phyloP scores from a whole-genome alignment of 1,140 invertebrate species.

The Cotesia typhae region DNA sequence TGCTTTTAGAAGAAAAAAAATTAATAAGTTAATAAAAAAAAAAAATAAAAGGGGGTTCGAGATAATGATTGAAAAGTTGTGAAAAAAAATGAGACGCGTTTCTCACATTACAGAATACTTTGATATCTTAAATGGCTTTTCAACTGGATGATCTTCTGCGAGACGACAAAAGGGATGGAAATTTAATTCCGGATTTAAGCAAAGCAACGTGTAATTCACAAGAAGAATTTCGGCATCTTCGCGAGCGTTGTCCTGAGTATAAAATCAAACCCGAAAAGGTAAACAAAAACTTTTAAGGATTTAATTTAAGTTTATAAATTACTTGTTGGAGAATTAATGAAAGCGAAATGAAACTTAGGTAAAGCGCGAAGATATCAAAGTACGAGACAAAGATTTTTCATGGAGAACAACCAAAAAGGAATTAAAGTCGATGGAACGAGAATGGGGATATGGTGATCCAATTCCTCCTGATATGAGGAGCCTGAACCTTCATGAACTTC shows the following conservation, averaged over 20 bases:
- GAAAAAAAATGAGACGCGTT: conserved; percentile 29
- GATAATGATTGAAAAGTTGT: conserved; percentile 17
- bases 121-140: conserved; percentile 64
- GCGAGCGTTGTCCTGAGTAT: conserved; percentile 88
- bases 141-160: conserved; percentile 84
- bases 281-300: conserved; percentile 26
- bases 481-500: conserved; percentile 80
- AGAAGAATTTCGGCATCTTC: conserved; percentile 82
- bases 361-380: conserved; percentile 62
- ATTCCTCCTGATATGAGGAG: conserved; percentile 83
- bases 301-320: conserved; percentile 16
- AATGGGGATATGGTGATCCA: conserved; percentile 80
- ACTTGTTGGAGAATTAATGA: conserved; percentile 20
- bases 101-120: conserved; percentile 41
- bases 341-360: conserved; percentile 48
- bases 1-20: not conserved
- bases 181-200: conserved; percentile 84
- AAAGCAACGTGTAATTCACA: conserved; percentile 77
- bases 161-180: conserved; percentile 83
- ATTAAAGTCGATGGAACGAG: conserved; percentile 68
- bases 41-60: conserved; percentile 5
- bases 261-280: conserved; percentile 89
- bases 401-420: conserved; percentile 76
- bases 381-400: conserved; percentile 68
- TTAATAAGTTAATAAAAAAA: not conserved